A percentile compares a stretch with the other conserved stretches of the same genome.
phyloP scores from a whole-genome alignment of 2,797 vertebrate species.

The Buceros bicornis region DNA sequence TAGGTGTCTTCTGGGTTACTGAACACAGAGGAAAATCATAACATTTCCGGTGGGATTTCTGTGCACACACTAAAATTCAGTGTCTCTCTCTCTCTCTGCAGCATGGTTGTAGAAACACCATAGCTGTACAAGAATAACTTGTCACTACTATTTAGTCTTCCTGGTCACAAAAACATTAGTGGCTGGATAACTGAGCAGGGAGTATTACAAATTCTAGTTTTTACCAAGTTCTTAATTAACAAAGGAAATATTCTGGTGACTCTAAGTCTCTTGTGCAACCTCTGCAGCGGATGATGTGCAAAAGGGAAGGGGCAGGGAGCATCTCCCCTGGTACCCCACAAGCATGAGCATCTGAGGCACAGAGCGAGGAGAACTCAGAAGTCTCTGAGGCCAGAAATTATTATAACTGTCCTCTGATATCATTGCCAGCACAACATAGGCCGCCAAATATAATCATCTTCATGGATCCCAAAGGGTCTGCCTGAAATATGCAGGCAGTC shows the following conservation, averaged over 20 bases:
- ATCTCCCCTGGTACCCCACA: accelerated
- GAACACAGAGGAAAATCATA: neutral
- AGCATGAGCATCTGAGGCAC: neutral
- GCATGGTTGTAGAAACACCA: neutral
- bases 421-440: neutral
- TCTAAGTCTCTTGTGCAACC: neutral
- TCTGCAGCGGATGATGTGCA: neutral
- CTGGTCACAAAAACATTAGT: neutral
- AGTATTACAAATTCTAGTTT: neutral
- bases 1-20: neutral
- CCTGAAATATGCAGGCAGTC: neutral
- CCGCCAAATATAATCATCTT: neutral
- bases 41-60: neutral
- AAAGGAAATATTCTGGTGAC: neutral
- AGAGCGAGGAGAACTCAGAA: neutral
- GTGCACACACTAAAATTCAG: neutral
- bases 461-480: neutral
- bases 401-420: neutral
- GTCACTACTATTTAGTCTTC: neutral
- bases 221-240: neutral
- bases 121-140: neutral
- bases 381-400: neutral
- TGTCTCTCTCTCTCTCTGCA: neutral
- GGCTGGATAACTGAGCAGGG: neutral
- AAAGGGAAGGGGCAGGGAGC: neutral